These are phyloP conservation scores for Euleptes europaea DNA, from an alignment of 2,113 vertebrate species.

Conservation along the genomic window DNA sequence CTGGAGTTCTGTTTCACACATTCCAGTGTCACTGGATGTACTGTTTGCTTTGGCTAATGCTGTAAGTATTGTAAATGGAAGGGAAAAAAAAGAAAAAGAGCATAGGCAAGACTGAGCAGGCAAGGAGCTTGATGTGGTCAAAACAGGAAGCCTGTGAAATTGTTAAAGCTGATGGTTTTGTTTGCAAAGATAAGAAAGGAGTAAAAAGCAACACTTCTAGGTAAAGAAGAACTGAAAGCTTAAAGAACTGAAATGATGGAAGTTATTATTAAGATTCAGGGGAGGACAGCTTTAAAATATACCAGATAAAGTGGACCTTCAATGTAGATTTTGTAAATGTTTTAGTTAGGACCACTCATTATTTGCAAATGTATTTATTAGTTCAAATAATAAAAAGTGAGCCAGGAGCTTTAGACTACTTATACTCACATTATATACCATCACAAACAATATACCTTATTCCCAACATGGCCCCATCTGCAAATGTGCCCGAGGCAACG, in stretches of 20 bases:
- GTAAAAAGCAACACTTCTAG: not conserved
- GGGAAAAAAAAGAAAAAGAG: not conserved
- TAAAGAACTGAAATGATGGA: not conserved
- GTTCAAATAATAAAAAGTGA: too few species aligned
- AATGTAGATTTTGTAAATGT: not conserved
- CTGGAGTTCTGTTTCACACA: not conserved
- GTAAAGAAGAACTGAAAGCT: not conserved
- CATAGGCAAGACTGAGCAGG: not conserved
- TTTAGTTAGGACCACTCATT: not conserved
- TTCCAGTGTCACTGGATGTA: not conserved
- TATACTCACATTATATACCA: too few species aligned
- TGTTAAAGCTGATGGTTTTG: not conserved
- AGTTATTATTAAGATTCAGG: not conserved
- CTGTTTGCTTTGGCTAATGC: not conserved
- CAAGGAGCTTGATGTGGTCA: not conserved
- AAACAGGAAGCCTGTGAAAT: not conserved
- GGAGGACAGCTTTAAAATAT: not conserved
- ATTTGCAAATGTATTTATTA: too few species aligned
- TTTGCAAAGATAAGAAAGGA: not conserved
- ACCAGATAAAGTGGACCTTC: not conserved
- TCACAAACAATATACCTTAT: too few species aligned
- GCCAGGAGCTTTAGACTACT: too few species aligned
- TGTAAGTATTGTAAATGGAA: not conserved
- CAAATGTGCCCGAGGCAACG: too few species aligned
- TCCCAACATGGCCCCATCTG: too few species aligned